Percentiles rank a stretch among this genome's conserved stretches.
Conservation (phyloP, 2,797 vertebrate genomes). For the Microctenopoma stevenorrisi region DNA sequence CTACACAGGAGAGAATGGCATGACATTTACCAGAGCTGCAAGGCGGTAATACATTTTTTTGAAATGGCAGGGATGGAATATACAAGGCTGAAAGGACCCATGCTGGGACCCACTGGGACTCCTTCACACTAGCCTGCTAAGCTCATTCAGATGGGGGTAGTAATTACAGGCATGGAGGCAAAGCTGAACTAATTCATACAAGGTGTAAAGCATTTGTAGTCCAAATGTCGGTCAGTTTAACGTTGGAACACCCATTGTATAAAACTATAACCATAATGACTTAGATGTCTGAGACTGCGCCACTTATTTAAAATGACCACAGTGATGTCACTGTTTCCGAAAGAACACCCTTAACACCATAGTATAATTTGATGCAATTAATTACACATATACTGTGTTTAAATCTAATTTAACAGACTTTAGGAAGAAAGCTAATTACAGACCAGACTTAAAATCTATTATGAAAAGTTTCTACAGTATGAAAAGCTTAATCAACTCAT, state of each 20-base stretch:
- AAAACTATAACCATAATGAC: constrained; percentile 53
- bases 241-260: constrained; percentile 45
- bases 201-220: constrained; percentile 71
- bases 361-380: constrained; percentile 46
- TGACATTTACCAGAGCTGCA: constrained; percentile 84
- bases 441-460: background rate
- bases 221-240: constrained; percentile 68
- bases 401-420: constrained; percentile 8
- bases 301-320: constrained; percentile 45
- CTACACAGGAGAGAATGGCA: constrained; percentile 81
- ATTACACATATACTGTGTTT: constrained; percentile 35
- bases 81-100: constrained; percentile 81
- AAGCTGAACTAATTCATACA: constrained; percentile 82
- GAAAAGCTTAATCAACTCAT: constrained; percentile 4
- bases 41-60: constrained; percentile 78
- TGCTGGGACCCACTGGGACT: constrained; percentile 80
- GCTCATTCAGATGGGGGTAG: constrained; percentile 80
- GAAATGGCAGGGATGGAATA: constrained; percentile 81
- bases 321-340: constrained; percentile 35
- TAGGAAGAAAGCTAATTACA: constrained; percentile 32
- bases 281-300: constrained; percentile 46
- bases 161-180: constrained; percentile 80
- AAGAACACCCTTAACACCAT: constrained; percentile 45
- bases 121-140: constrained; percentile 78
- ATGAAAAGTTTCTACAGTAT: background rate